A percentile compares a stretch with the other conserved stretches of the same genome.
Evolutionary conservation across 2,113 vertebrate species (phyloP).

Genomic region (Struthidea cinerea): DNA sequence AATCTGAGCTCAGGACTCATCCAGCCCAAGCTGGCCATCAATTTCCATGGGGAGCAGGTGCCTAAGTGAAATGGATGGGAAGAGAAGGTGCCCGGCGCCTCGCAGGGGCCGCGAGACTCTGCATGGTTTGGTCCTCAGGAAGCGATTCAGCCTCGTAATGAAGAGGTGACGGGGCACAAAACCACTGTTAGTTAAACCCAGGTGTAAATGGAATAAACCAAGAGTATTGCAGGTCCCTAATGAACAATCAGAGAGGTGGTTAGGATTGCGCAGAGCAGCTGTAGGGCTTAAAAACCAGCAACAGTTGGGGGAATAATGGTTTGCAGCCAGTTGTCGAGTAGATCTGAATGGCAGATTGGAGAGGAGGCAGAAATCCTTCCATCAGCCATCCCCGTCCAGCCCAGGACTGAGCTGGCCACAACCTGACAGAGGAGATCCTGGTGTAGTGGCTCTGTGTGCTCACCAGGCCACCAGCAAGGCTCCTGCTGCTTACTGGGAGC

Average conservation of each 20-base stretch:
- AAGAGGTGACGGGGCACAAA: slow-evolving; percentile 44
- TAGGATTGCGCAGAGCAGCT: slow-evolving; percentile 4
- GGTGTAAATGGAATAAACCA: slow-evolving; percentile 19
- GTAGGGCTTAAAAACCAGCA: slow-evolving; percentile 41
- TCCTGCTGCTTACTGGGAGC: background rate
- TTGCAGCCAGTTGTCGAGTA: background rate
- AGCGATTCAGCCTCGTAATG: slow-evolving; percentile 16
- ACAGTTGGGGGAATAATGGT: slow-evolving; percentile 13
- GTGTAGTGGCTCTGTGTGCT: accelerated
- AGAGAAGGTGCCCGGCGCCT: background rate
- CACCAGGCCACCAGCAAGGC: background rate
- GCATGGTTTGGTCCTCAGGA: slow-evolving; percentile 42
- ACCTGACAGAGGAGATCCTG: background rate
- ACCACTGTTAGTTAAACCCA: slow-evolving; percentile 3
- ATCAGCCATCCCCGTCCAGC: background rate
- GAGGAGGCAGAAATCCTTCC: background rate
- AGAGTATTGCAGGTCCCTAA: slow-evolving; percentile 23
- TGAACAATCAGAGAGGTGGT: slow-evolving; percentile 36
- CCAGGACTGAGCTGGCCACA: background rate
- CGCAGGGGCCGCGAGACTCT: background rate
- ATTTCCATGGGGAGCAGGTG: background rate
- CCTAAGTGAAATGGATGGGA: slow-evolving; percentile 45
- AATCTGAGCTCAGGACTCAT: background rate
- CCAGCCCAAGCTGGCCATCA: background rate
- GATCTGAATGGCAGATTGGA: background rate